phyloP scores from a whole-genome alignment of 2,888 invertebrate genomes.

The Ornithoptera alexandrae region DNA sequence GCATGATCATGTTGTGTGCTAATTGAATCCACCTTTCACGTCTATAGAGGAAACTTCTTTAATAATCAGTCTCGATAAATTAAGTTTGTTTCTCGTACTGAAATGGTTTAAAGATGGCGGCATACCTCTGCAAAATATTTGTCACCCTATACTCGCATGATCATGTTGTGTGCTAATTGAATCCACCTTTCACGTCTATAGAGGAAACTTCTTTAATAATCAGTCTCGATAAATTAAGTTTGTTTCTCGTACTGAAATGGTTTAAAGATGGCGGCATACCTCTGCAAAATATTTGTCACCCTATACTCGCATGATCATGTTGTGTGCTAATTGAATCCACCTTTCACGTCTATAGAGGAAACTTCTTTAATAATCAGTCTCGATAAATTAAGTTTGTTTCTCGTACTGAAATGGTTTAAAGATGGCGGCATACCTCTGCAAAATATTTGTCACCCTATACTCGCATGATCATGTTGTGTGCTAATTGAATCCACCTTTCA shows the following conservation, averaged over 20 bases:
- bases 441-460: no score
- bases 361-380: constrained; percentile 70
- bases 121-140: no score
- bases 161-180: constrained; percentile 50
- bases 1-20: constrained; percentile 24
- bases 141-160: no score
- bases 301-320: no score
- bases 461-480: no score
- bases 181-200: constrained; percentile 57
- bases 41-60: constrained; percentile 63
- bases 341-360: constrained; percentile 55
- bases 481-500: constrained; percentile 65
- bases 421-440: no score
- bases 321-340: constrained; percentile 59
- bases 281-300: no score
- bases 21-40: constrained; percentile 65
- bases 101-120: no score
- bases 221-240: constrained; percentile 42
- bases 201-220: constrained; percentile 69
- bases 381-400: constrained; percentile 34
- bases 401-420: constrained; percentile 2
- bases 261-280: no score
- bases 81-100: constrained; percentile 31
- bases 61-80: constrained; percentile 57
- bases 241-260: constrained; percentile 31